Evolutionary conservation across 2,797 vertebrate species (phyloP), one percentile per base, ranked within the genome.

Genomic region (Scomberomorus guttatus): DNA sequence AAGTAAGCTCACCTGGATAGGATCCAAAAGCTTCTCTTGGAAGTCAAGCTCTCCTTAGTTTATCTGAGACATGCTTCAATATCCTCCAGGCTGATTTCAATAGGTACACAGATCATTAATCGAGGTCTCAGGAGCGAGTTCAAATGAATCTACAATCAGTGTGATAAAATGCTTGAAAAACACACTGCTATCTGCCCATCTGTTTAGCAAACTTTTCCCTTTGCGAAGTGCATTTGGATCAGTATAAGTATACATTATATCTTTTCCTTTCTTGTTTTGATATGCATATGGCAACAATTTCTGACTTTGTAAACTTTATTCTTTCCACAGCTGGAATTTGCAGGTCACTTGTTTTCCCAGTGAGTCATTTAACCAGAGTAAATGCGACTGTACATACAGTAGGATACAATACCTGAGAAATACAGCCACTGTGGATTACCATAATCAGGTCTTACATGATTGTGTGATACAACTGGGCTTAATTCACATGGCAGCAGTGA

Each of bases 51-150:
- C 60, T 81, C 77, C 82, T 90, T 63, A 87, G 84, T 91, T 90
- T 91, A 90, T 89, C 82, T 83, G 85, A 80, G 83, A 84, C 75
- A 79, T 70, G 77, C 86, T 87, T 93, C 90, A 77, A 91, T 91
- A 90, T 87, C 73, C 60, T 82, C 63, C 79, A 63, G 80, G 78
- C 75, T 76, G 79, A 86, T 93, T 92, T 93, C 83, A 89, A 82
- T 83, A 83, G 88, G 83, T 89, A 85, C 89, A 86, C 87, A 93
- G 83, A 89, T 89, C 88, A 91, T 94, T 94, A 92, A 91, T 77
- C 70, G 12, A 76, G 62, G 69, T 84, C 89, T 89, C 80, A 77
- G 83, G 82, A 89, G 82, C 70, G 67, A 83, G 48, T 90, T 90
- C 79, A 90, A 89, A 89, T 81, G 70, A 83, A 87, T 90, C 76